Evolutionary conservation across 2,888 invertebrate genomes (phyloP), one percentile per base, ranked within the genome.

Genomic region (Adelphocoris suturalis): DNA sequence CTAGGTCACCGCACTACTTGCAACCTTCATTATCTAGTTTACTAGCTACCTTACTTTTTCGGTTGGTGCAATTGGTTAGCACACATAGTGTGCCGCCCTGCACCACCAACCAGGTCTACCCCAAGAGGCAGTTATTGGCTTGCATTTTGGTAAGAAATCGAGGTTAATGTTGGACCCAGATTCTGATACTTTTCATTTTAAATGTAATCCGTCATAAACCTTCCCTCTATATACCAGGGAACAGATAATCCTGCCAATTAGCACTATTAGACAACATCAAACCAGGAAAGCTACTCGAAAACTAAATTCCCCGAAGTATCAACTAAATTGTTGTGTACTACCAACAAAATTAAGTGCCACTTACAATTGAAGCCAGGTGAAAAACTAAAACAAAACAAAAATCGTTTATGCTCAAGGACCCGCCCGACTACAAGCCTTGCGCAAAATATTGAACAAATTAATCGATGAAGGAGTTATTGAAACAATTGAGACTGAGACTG

Each of bases 401-500:
- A 46, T 86, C 61, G 23, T 86, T 3, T 86, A 86, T 46, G 28
- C 86, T 68, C n/a, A 86, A 23, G 86, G 86, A 16, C 86, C 86
- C 37, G n/a, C 68, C 3, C 68, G 86, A 19, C 86, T 57, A 46
- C 14, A n/a, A 2, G 78, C 78, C 1, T 23, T 87, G 57, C 27
- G 46, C 16, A 9, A 78, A 78, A 88, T 80, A 7, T n/a, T 89
- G 16, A 5, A 57, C 0, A 89, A 89, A 68, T 37, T 89, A 46
- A 23, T 89, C 47, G 23, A 19, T 47, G 84, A 68, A 14, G 68
- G 84, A 27, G 89, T 89, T 11, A 89, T 88, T 14, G 80, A 88
- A 80, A 52, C 89, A 19, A 57, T 81, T 55, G 80, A 78, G 13
- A 75, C 89, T 28, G 23, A 23, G 16, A 75, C 57, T 0, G 80